Conservation (phyloP, 2,797 vertebrate species). For the Poecile montanus region DNA sequence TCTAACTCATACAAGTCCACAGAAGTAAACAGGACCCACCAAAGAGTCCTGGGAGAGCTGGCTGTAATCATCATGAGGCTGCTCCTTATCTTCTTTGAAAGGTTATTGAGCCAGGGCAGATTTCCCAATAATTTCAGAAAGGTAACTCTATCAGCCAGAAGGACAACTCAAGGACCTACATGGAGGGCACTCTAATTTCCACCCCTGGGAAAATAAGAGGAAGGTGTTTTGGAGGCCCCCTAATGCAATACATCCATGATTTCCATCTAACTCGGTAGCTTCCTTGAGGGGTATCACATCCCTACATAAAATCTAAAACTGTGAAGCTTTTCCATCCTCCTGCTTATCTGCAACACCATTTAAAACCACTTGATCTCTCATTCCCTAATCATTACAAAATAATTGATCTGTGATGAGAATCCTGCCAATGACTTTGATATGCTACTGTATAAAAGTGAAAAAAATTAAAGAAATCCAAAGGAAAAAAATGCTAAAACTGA, state of each 20-base stretch:
- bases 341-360: neutral
- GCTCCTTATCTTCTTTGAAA: neutral
- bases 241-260: rapidly evolving
- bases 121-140: neutral
- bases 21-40: neutral
- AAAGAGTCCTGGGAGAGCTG: neutral
- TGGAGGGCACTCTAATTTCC: neutral
- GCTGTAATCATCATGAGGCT: neutral
- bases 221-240: neutral
- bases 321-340: neutral
- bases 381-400: neutral
- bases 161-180: neutral
- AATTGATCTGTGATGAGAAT: neutral
- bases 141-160: neutral
- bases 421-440: rapidly evolving
- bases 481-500: neutral
- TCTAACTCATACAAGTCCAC: neutral
- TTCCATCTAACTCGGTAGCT: neutral
- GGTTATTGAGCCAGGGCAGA: neutral
- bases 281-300: neutral
- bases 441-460: neutral
- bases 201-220: neutral
- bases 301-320: neutral
- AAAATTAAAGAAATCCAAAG: neutral
- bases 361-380: neutral